phyloP scores from a whole-genome alignment of 1,140 invertebrate species.

The Orussus abietinus region DNA sequence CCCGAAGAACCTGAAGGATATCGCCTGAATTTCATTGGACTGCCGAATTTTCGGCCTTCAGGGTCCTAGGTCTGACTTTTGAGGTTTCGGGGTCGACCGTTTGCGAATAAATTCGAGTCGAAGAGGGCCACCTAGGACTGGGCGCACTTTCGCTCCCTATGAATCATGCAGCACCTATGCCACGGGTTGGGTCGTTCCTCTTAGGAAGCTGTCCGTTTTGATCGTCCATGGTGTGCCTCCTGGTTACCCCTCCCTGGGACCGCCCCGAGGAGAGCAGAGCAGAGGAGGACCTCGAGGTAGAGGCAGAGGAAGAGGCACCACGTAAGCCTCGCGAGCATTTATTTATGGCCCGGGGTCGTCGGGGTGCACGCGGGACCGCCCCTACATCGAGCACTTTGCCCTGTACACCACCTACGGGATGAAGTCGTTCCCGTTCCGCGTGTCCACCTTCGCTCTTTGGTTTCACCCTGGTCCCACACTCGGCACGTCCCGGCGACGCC shows the following conservation, averaged over 20 bases:
- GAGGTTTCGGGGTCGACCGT: too few relatives aligned
- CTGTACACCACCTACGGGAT: conserved; percentile 31
- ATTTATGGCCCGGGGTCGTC: conserved; percentile 48
- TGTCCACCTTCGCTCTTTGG: conserved; percentile 16
- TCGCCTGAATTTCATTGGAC: too few relatives aligned
- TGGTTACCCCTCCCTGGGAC: conserved; percentile 37
- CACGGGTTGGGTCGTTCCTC: conserved; percentile 32
- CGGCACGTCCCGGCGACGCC: conserved; percentile 14
- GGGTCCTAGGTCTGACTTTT: too few relatives aligned
- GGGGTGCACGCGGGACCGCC: conserved; percentile 40
- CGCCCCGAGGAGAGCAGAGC: too few relatives aligned
- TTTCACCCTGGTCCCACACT: conserved; percentile 15
- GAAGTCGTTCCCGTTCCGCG: conserved; percentile 28
- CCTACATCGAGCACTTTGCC: conserved; percentile 33
- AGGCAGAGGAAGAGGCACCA: conserved; percentile 29
- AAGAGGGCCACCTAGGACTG: too few relatives aligned
- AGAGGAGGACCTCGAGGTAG: conserved; percentile 29
- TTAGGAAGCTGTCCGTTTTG: conserved; percentile 44
- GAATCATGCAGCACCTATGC: conserved; percentile 39
- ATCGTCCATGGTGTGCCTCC: conserved; percentile 46
- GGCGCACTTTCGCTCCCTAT: conserved; percentile 22
- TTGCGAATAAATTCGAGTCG: background rate
- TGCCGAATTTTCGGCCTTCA: too few relatives aligned
- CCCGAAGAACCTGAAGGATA: too few relatives aligned
- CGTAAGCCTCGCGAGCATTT: conserved; percentile 46